phyloP scores from a whole-genome alignment of 2,888 invertebrate genomes.

The Timandra comae region DNA sequence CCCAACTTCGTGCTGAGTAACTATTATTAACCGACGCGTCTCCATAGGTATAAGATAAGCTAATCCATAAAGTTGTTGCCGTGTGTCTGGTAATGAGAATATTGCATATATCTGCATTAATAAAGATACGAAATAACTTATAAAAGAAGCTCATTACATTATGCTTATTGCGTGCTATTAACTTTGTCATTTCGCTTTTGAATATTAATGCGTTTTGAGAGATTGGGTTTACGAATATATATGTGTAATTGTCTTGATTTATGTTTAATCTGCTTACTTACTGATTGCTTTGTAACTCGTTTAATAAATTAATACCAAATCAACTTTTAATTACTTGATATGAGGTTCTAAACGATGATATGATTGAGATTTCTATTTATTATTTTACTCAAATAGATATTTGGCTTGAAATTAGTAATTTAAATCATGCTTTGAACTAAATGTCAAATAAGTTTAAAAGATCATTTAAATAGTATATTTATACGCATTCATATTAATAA shows the following conservation, averaged over 20 bases:
- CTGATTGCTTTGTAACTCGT: slow-evolving; percentile 8
- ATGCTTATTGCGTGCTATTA: slow-evolving; percentile 33
- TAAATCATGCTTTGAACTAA: too few species aligned
- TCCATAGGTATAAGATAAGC: slow-evolving; percentile 43
- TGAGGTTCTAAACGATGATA: too few species aligned
- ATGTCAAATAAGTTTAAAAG: background rate
- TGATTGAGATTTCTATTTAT: too few species aligned
- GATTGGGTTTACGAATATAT: slow-evolving; percentile 16
- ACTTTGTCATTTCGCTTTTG: slow-evolving; percentile 28
- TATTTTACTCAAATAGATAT: too few species aligned
- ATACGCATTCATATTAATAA: slow-evolving; percentile 1
- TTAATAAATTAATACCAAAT: too few species aligned
- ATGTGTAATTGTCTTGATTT: slow-evolving; percentile 17
- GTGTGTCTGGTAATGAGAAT: slow-evolving; percentile 37
- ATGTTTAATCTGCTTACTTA: slow-evolving; percentile 10
- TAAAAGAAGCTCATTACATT: slow-evolving; percentile 34
- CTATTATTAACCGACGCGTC: slow-evolving; percentile 56
- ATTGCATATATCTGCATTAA: slow-evolving; percentile 34
- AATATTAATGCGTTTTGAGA: slow-evolving; percentile 23
- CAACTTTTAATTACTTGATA: too few species aligned
- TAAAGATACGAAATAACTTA: slow-evolving; percentile 25
- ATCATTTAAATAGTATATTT: background rate
- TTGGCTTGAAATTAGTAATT: too few species aligned
- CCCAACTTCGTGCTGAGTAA: slow-evolving; percentile 52
- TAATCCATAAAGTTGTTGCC: slow-evolving; percentile 50